Conservation (phyloP, 2,888 invertebrate species). For the Himalopsyche kuldschensis region DNA sequence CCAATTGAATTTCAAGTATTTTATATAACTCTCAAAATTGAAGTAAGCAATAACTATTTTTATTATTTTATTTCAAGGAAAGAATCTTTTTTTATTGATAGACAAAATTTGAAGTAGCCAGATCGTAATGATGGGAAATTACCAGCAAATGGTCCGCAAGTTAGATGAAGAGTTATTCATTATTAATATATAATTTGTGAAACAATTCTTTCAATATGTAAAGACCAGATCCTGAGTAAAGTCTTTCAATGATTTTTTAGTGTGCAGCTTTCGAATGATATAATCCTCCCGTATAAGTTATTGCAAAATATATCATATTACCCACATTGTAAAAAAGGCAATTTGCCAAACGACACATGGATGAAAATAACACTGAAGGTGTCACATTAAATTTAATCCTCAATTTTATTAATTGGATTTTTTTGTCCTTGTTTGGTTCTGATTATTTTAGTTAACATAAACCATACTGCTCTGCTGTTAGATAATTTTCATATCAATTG, state of each 20-base stretch:
- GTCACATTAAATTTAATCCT: background rate
- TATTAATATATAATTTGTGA: no score
- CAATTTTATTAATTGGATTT: background rate
- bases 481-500: background rate
- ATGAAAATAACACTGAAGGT: background rate
- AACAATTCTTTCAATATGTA: no score
- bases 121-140: no score
- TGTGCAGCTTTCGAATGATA: background rate
- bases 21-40: no score
- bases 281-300: background rate
- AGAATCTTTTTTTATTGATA: no score
- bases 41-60: no score
- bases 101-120: no score
- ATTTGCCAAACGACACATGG: background rate
- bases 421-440: background rate
- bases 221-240: background rate
- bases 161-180: no score
- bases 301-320: background rate
- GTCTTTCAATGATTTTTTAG: background rate
- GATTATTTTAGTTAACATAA: no score
- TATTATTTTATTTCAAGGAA: no score
- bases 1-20: no score
- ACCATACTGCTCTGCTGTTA: background rate
- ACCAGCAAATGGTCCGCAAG: no score
- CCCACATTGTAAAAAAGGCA: background rate